Percentiles rank a stretch among this genome's conserved stretches.
Evolutionary conservation across 1,140 invertebrate species (phyloP).

Genomic region (Euwallacea fornicatus): DNA sequence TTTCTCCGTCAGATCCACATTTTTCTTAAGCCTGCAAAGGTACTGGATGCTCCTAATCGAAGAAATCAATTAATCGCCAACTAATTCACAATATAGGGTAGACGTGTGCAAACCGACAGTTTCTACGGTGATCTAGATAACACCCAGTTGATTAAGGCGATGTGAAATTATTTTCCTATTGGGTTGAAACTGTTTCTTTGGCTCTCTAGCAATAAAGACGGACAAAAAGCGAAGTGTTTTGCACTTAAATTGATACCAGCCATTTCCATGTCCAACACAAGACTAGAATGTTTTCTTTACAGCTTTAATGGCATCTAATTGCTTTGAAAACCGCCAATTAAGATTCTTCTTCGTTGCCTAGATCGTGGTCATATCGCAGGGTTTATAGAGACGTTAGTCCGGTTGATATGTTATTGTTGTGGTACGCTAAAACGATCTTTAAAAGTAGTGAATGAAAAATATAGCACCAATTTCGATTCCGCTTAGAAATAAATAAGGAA

Average conservation of each 20-base stretch:
- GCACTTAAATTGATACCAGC: constrained; percentile 25
- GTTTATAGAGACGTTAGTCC: constrained; percentile 11
- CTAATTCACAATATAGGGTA: neutral
- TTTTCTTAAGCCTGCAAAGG: neutral
- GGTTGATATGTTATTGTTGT: neutral
- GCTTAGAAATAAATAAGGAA: too few species aligned
- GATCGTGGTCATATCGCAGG: neutral
- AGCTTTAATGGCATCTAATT: constrained; percentile 17
- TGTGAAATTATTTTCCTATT: constrained; percentile 28
- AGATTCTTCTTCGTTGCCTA: constrained; percentile 11
- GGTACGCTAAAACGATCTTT: neutral
- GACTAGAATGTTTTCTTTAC: constrained; percentile 17
- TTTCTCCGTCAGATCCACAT: neutral
- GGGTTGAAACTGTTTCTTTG: constrained; percentile 14
- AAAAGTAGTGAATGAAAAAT: too few species aligned
- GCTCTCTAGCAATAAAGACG: constrained; percentile 31
- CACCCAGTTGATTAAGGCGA: constrained; percentile 18
- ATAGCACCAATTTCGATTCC: too few species aligned
- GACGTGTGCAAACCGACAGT: neutral
- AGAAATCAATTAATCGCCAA: neutral
- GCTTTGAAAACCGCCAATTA: constrained; percentile 5
- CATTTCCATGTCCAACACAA: constrained; percentile 16
- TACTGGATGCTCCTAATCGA: neutral
- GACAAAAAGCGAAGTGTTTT: constrained; percentile 15
- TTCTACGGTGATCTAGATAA: constrained; percentile 26